Evolutionary conservation across 1,140 invertebrate genomes (phyloP).

Genomic region (Holotrichia oblita): DNA sequence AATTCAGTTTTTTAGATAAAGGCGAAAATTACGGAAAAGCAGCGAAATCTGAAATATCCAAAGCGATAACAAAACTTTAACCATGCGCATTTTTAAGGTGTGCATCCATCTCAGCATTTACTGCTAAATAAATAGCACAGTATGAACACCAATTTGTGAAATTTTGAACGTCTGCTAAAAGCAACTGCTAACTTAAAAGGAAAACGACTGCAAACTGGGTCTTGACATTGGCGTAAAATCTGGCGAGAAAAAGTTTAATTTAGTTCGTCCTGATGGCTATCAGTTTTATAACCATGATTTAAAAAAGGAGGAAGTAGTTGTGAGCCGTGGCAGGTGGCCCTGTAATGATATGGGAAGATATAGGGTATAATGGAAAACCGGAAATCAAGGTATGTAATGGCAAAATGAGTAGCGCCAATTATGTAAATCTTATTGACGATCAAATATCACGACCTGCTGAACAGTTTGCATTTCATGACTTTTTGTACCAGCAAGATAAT

Average conservation of each 20-base stretch:
- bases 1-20: neutral
- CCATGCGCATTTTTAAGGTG: neutral
- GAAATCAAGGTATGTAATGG: too few species aligned
- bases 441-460: too few species aligned
- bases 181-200: neutral
- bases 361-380: too few species aligned
- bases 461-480: too few species aligned
- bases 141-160: neutral
- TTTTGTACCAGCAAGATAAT: too few species aligned
- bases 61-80: neutral
- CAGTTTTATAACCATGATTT: conserved; percentile 56
- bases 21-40: neutral
- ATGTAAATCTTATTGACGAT: too few species aligned
- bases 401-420: too few species aligned
- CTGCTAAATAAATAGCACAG: conserved; percentile 1
- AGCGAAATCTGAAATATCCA: neutral
- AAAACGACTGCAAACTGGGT: neutral
- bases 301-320: too few species aligned
- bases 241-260: conserved; percentile 56
- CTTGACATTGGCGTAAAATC: conserved; percentile 41
- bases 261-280: conserved; percentile 61
- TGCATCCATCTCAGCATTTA: neutral
- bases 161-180: too few species aligned
- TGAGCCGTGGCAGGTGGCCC: too few species aligned
- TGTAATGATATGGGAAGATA: too few species aligned